Base-by-base conservation (phyloP, 2,888 invertebrate genomes). In the Laothoe populi region DNA sequence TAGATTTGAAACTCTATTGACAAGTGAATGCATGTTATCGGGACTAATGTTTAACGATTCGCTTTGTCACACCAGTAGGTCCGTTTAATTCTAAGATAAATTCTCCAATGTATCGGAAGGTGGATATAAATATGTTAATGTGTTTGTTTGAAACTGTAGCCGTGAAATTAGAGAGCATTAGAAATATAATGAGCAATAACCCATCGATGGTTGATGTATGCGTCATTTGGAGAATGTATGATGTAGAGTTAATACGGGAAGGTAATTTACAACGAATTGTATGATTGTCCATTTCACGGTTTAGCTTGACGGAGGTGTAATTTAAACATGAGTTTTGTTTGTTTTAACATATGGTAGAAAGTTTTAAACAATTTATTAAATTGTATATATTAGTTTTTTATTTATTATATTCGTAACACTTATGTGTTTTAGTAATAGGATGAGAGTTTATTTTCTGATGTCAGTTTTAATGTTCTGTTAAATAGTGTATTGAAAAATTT, bases 51-150 rank as follows among this genome's bases (percentile, higher is more conserved):
- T 70, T 75, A 72, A 75, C 68, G 70, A 72, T 61, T 49, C 69
- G 59, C 72, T 80, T 75, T 75, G 81, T 79, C 82, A 72, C 81
- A 71, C 76, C 76, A 80, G 83, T 80, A 73, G 79, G 79, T 79
- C 78, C 62, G 63, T 70, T 57, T 84, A 84, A 81, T 81, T 76
- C 77, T 73, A 66, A 72, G 69, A 80, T 83, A 83, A 78, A 83
- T 80, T 77, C 61, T 69, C 68, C 61, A 73, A 71, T 74, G 73
- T 73, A 75, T 66, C 77, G 77, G 79, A 71, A 79, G 77, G 75
- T 79, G 69, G 65, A 64, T 71, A 70, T 81, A 73, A 77, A 75
- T 77, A 82, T 82, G 78, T 74, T 79, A 79, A 83, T 83, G 68
- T 73, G 64, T 72, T 62, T 66, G 66, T 70, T 78, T 74, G 74